These are phyloP conservation scores for Seira musarum DNA, from an alignment of 2,888 invertebrate genomes.

Conservation along the genomic window DNA sequence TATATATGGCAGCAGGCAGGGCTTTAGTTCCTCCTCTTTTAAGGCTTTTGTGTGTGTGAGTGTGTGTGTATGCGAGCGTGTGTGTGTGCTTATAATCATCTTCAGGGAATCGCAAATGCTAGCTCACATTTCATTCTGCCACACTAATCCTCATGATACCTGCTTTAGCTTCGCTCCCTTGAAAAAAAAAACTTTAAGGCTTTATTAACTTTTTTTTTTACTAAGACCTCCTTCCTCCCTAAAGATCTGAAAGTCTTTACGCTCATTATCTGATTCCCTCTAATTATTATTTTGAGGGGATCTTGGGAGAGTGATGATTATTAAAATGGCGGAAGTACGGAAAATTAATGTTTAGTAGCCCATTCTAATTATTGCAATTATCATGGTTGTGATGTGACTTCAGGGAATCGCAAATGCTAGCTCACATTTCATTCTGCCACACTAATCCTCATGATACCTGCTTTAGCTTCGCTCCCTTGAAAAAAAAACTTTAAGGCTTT, in stretches of 20 bases:
- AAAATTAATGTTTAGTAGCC: neutral
- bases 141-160: slow-evolving; percentile 18
- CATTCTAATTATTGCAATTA: neutral
- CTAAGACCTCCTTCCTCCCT: neutral
- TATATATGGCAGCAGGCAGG: too few species aligned
- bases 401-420: too few species aligned
- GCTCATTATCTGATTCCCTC: neutral
- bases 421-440: neutral
- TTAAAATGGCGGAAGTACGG: neutral
- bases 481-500: too few species aligned
- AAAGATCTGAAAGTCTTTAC: neutral
- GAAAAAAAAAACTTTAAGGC: slow-evolving; percentile 13
- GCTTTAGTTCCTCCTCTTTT: neutral
- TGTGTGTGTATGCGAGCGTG: too few species aligned
- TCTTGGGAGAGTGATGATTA: neutral
- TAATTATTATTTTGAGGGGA: neutral
- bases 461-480: too few species aligned
- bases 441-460: neutral
- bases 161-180: neutral
- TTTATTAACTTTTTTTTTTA: neutral
- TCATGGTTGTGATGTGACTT: too few species aligned
- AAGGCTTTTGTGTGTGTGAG: too few species aligned
- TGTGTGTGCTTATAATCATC: slow-evolving; percentile 1
- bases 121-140: slow-evolving; percentile 37
- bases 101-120: slow-evolving; percentile 28